Evolutionary conservation across 2,888 invertebrate species (phyloP).

Genomic region (Drosophila siamana): DNA sequence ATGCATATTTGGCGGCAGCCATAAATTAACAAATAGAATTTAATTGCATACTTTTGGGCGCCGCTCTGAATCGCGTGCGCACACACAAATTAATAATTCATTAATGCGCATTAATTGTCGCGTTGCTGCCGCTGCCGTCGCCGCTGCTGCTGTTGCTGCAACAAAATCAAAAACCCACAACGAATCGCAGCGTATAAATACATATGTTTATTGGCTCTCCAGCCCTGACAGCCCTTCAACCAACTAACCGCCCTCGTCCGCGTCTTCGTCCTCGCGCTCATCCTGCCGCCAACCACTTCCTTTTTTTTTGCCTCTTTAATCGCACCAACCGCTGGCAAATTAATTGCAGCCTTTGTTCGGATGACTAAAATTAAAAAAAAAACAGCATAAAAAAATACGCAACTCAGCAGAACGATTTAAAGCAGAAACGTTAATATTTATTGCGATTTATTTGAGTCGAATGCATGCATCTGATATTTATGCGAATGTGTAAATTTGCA

Average conservation of each 20-base stretch:
- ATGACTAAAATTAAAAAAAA: slow-evolving; percentile 19
- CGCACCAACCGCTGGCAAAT: slow-evolving; percentile 52
- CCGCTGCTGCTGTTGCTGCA: slow-evolving; percentile 26
- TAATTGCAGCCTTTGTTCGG: slow-evolving; percentile 70
- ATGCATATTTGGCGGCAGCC: slow-evolving; percentile 73
- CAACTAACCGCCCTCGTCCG: background rate
- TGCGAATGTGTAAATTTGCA: slow-evolving; percentile 4
- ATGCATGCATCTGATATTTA: slow-evolving; percentile 34
- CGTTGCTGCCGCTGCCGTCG: slow-evolving; percentile 12
- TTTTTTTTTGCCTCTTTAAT: slow-evolving; percentile 30
- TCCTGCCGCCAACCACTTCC: background rate
- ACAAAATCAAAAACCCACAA: slow-evolving; percentile 65
- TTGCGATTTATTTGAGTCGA: slow-evolving; percentile 51
- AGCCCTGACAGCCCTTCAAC: slow-evolving; percentile 11
- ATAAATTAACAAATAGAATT: slow-evolving; percentile 82
- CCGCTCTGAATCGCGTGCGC: slow-evolving; percentile 22
- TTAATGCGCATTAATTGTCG: slow-evolving; percentile 78
- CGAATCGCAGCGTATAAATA: slow-evolving; percentile 61
- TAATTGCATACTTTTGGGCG: slow-evolving; percentile 78
- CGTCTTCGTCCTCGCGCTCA: background rate
- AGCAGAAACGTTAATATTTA: slow-evolving; percentile 59
- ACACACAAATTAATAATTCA: slow-evolving; percentile 77
- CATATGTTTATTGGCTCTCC: slow-evolving; percentile 58
- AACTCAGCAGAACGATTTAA: slow-evolving; percentile 41
- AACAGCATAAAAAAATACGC: slow-evolving; percentile 18